Evolutionary conservation across 2,888 invertebrate genomes (phyloP).

Genomic region (Cordilura impudica): DNA sequence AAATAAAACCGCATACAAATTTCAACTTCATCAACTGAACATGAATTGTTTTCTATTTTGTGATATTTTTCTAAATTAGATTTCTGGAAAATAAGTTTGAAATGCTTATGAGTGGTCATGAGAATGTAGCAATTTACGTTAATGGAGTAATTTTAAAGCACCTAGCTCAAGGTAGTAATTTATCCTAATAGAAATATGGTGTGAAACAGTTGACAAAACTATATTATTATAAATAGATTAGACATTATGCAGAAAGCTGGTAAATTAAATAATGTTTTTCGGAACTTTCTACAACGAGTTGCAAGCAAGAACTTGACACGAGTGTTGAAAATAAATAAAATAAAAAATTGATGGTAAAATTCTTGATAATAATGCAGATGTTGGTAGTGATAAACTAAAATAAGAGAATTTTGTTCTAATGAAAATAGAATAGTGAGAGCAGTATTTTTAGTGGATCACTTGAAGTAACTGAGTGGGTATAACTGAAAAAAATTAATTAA

Average conservation of each 20-base stretch:
- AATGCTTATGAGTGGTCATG: slow-evolving; percentile 19
- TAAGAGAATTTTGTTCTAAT: too few relatives aligned
- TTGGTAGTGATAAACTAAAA: too few relatives aligned
- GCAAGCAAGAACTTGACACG: neutral
- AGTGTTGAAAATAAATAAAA: neutral
- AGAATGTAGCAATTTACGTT: slow-evolving; percentile 27
- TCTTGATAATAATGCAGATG: too few relatives aligned
- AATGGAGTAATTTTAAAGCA: slow-evolving; percentile 46
- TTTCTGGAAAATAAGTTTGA: slow-evolving; percentile 1
- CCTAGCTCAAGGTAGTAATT: slow-evolving; percentile 37
- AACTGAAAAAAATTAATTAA: too few relatives aligned
- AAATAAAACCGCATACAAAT: neutral
- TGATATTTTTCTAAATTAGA: neutral
- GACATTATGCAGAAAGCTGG: neutral
- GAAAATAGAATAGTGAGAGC: too few relatives aligned
- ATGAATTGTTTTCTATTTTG: neutral
- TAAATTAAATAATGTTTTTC: neutral
- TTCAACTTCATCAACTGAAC: neutral
- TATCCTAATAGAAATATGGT: slow-evolving; percentile 41
- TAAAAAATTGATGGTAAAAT: too few relatives aligned
- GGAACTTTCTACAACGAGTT: neutral
- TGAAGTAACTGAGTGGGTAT: too few relatives aligned
- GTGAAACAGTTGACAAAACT: slow-evolving; percentile 57
- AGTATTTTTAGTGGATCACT: too few relatives aligned
- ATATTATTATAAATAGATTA: slow-evolving; percentile 55